Evolutionary conservation across 2,113 vertebrate species (phyloP).

Genomic region (Aldabrachelys gigantea): DNA sequence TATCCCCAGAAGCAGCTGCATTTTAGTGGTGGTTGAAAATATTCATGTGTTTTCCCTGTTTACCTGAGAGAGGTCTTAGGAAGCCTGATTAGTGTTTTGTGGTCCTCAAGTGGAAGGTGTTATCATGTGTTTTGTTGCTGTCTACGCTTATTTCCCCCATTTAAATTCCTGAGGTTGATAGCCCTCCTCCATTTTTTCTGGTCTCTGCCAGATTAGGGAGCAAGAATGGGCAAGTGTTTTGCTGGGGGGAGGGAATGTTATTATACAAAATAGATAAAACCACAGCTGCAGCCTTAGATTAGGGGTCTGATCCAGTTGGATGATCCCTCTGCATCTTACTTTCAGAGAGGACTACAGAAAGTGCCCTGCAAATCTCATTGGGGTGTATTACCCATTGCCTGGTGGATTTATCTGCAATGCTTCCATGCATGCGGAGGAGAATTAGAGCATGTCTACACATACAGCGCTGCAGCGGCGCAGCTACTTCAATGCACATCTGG

Average conservation of each 20-base stretch:
- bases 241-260: rapidly evolving
- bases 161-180: not conserved
- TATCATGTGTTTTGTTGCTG: not conserved
- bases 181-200: not conserved
- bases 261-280: not conserved
- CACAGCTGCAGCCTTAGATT: not conserved
- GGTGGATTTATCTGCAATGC: conserved; percentile 17
- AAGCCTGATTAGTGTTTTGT: not conserved
- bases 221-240: not conserved
- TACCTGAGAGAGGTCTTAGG: not conserved
- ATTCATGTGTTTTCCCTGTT: not conserved
- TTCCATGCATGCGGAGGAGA: conserved; percentile 35
- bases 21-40: not conserved
- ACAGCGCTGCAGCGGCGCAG: no score
- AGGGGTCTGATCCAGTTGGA: not conserved
- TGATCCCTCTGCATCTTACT: not conserved
- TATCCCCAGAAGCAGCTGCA: not conserved
- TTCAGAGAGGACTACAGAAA: not conserved
- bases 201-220: rapidly evolving
- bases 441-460: not conserved
- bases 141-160: not conserved
- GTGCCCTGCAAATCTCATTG: not conserved
- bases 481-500: no score
- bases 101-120: not conserved
- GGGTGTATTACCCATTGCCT: not conserved